Evolutionary conservation across 2,888 invertebrate species (phyloP).

Genomic region (Drosophila diplacantha): DNA sequence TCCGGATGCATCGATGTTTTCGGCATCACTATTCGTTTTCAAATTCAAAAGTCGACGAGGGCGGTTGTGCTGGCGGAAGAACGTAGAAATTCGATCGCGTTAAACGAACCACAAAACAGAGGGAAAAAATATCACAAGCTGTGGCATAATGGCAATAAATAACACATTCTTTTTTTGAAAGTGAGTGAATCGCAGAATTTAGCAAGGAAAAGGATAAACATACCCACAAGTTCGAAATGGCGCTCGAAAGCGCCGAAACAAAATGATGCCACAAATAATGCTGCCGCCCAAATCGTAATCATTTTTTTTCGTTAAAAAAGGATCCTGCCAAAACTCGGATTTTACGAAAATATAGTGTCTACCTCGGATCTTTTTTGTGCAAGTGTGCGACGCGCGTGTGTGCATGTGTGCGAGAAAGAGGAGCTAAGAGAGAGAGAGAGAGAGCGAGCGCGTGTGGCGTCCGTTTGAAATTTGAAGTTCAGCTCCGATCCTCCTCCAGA

Average conservation of each 20-base stretch:
- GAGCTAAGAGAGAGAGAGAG: conserved; percentile 3
- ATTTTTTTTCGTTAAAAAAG: conserved; percentile 4
- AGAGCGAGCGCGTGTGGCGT: conserved; percentile 27
- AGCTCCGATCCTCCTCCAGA: conserved; percentile 17
- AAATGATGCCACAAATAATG: conserved; percentile 5
- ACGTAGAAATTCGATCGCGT: neutral
- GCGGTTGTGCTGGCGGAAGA: too few species aligned
- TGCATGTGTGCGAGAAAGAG: conserved; percentile 14
- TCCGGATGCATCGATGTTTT: too few species aligned
- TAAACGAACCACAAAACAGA: neutral
- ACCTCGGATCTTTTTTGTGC: conserved; percentile 12
- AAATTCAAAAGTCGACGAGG: too few species aligned
- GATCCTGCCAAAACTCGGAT: conserved; percentile 16
- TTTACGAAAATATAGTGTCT: conserved; percentile 14
- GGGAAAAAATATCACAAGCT: neutral
- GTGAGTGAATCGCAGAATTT: conserved; percentile 9
- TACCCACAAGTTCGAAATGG: conserved; percentile 3
- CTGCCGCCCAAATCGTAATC: conserved; percentile 1
- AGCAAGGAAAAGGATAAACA: conserved; percentile 10
- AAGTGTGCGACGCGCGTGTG: conserved; percentile 17
- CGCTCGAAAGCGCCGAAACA: conserved; percentile 7
- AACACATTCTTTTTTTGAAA: conserved; percentile 22
- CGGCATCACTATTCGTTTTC: too few species aligned
- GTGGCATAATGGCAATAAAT: conserved; percentile 5
- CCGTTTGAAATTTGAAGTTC: conserved; percentile 31